Percentiles rank a stretch among this genome's conserved stretches.
Conservation (phyloP, 2,113 vertebrate species). For the Charina bottae region DNA sequence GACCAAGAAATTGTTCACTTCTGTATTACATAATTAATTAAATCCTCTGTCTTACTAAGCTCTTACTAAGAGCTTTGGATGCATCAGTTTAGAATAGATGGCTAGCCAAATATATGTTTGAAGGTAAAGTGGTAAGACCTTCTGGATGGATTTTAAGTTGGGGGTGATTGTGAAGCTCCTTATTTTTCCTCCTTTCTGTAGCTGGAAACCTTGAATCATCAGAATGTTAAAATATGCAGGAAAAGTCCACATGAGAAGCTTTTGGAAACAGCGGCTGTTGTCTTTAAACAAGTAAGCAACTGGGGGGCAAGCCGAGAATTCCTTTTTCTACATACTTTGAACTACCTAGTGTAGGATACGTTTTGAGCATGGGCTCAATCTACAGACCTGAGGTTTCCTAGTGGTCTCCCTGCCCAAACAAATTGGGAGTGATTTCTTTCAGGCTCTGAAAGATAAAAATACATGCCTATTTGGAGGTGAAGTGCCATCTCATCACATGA, state of each 20-base stretch:
- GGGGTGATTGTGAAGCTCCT: not conserved
- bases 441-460: not conserved
- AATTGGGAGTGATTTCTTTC: not conserved
- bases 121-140: not conserved
- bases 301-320: not conserved
- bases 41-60: not conserved
- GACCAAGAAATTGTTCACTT: not conserved
- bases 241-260: not conserved
- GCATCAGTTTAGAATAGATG: not conserved
- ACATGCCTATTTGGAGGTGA: not conserved
- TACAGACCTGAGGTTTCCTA: not conserved
- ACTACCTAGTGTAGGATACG: not conserved
- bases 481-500: not conserved
- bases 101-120: not conserved
- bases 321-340: not conserved
- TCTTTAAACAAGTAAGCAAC: slow-evolving; percentile 51
- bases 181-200: slow-evolving; percentile 12
- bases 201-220: not conserved
- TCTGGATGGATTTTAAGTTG: not conserved
- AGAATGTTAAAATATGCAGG: rapidly evolving
- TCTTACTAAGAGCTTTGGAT: not conserved
- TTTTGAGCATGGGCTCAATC: not conserved
- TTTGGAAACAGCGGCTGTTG: slow-evolving; percentile 3
- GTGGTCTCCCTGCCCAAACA: not conserved
- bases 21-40: not conserved